A percentile compares a stretch with the other conserved stretches of the same genome.
phyloP scores from a whole-genome alignment of 2,797 vertebrate species.

The Hyperoplus immaculatus region DNA sequence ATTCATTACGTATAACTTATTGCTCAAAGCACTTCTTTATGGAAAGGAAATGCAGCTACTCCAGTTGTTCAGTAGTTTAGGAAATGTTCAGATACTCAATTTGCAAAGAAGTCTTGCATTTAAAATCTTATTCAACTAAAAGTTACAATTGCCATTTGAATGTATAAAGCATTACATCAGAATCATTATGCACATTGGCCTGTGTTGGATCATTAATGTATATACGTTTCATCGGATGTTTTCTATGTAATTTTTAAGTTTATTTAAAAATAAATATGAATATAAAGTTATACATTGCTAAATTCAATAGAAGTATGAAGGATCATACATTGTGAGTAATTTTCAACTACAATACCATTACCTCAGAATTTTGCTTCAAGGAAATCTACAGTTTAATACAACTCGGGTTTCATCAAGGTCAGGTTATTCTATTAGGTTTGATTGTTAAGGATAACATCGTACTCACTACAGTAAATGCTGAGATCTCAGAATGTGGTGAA shows the following conservation, averaged over 20 bases:
- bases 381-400: neutral
- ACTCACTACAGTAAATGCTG: neutral
- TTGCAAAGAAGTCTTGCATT: neutral
- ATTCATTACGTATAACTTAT: neutral
- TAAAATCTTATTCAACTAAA: neutral
- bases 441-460: neutral
- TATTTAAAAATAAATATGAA: neutral
- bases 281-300: neutral
- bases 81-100: neutral
- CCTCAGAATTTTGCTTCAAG: neutral
- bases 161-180: neutral
- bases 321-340: neutral
- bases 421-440: neutral
- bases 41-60: neutral
- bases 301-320: neutral
- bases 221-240: neutral
- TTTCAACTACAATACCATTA: neutral
- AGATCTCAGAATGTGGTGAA: neutral
- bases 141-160: neutral
- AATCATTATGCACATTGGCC: neutral
- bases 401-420: neutral
- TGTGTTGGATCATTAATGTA: neutral
- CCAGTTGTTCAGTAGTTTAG: neutral
- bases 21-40: neutral
- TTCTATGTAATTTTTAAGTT: neutral